phyloP scores from a whole-genome alignment of 35 echinoderm and acorn worm genomes.

The Ophiothrix spiculata region DNA sequence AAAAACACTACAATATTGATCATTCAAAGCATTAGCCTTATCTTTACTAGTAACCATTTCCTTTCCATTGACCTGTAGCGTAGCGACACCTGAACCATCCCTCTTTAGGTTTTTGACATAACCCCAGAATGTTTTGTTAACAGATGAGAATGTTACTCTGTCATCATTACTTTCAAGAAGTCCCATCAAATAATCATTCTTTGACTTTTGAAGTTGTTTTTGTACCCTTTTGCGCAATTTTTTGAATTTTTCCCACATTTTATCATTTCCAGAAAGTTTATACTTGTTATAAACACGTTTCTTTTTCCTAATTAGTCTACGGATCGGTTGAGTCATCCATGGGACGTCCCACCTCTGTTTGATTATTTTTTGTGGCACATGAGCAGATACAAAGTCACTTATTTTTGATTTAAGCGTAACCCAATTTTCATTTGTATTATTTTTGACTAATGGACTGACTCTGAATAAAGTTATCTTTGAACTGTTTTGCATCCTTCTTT shows the following conservation, averaged over 20 bases:
- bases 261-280: not conserved
- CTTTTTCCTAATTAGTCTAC: not conserved
- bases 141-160: no score
- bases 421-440: not conserved
- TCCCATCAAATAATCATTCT: not conserved
- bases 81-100: not conserved
- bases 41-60: not conserved
- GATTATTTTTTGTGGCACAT: not conserved
- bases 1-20: no score
- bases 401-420: not conserved
- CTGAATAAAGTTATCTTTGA: no score
- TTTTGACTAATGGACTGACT: no score
- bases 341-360: not conserved
- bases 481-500: no score
- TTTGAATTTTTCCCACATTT: not conserved
- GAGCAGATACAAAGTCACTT: no score
- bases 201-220: not conserved
- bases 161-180: not conserved
- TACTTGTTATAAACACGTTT: not conserved
- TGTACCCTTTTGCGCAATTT: not conserved
- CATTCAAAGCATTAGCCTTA: no score
- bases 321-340: not conserved
- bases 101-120: not conserved
- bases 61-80: not conserved
- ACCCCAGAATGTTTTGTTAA: not conserved